Evolutionary conservation across 2,888 invertebrate species (phyloP).

Genomic region (Argyresthia goedartella): DNA sequence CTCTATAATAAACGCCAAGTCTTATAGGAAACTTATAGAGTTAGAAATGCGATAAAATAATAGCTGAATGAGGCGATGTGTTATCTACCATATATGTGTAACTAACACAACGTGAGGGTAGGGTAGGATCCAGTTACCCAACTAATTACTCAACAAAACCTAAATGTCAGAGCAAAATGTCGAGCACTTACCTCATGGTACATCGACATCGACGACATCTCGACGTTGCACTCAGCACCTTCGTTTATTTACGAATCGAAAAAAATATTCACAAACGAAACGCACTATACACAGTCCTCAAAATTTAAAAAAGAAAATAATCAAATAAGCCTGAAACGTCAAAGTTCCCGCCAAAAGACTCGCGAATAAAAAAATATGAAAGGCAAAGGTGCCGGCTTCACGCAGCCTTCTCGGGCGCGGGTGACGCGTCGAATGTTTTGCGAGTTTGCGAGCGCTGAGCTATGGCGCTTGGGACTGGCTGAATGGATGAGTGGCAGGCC

Average conservation of each 20-base stretch:
- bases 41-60: not conserved
- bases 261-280: slow-evolving; percentile 3
- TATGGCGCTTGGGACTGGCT: slow-evolving; percentile 45
- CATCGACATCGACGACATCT: slow-evolving; percentile 59
- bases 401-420: slow-evolving; percentile 51
- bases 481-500: slow-evolving; percentile 10
- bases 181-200: slow-evolving; percentile 64
- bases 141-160: slow-evolving; percentile 50
- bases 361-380: slow-evolving; percentile 29
- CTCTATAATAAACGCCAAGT: not conserved
- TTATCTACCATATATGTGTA: not conserved
- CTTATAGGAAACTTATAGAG: not conserved
- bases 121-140: slow-evolving; percentile 22
- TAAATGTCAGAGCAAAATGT: slow-evolving; percentile 55
- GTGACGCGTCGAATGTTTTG: slow-evolving; percentile 62
- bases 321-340: slow-evolving; percentile 22
- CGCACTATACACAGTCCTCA: slow-evolving; percentile 3
- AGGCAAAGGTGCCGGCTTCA: slow-evolving; percentile 31
- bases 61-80: not conserved
- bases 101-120: not conserved
- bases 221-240: slow-evolving; percentile 29
- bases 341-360: slow-evolving; percentile 43
- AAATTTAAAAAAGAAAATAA: slow-evolving; percentile 7
- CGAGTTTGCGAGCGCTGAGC: slow-evolving; percentile 57
- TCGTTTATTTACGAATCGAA: slow-evolving; percentile 20